Evolutionary conservation across 2,797 vertebrate genomes (phyloP).

Genomic region (Tokudaia tokunoshimensis): DNA sequence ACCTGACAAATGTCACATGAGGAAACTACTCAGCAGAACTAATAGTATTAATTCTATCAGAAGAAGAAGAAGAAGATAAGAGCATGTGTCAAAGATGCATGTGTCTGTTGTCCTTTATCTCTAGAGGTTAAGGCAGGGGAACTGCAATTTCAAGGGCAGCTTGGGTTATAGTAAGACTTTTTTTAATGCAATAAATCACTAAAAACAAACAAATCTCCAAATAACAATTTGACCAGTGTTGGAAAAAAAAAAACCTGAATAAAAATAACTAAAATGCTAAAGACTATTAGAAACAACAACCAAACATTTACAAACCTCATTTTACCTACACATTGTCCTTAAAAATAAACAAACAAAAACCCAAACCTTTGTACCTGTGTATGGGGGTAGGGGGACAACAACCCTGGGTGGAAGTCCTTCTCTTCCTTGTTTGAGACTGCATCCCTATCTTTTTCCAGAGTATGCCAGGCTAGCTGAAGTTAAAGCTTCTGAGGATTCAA

Average conservation of each 20-base stretch:
- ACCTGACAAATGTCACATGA: constrained; percentile 9
- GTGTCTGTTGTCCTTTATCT: not conserved
- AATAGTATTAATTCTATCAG: constrained; percentile 28
- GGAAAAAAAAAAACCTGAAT: constrained; percentile 16
- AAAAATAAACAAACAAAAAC: not conserved
- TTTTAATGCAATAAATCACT: not conserved
- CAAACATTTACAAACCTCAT: not conserved
- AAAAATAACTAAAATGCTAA: constrained; percentile 28
- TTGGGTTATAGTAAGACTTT: not conserved
- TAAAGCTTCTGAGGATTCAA: not conserved
- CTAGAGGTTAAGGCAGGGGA: not conserved
- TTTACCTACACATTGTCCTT: constrained; percentile 30
- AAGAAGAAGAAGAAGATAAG: constrained; percentile 44
- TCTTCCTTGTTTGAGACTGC: not conserved
- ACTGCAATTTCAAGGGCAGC: not conserved
- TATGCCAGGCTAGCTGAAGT: too few species aligned
- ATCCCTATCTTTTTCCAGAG: not conserved
- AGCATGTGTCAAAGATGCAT: not conserved
- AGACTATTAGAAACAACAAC: constrained; percentile 10
- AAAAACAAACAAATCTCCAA: constrained; percentile 23
- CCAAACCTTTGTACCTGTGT: too few species aligned
- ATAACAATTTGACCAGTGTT: not conserved
- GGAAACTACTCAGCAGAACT: not conserved
- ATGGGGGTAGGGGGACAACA: not conserved
- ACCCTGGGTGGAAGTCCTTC: not conserved